Base-by-base conservation (phyloP, 2,888 invertebrate genomes). In the Standfussiana lucernea region DNA sequence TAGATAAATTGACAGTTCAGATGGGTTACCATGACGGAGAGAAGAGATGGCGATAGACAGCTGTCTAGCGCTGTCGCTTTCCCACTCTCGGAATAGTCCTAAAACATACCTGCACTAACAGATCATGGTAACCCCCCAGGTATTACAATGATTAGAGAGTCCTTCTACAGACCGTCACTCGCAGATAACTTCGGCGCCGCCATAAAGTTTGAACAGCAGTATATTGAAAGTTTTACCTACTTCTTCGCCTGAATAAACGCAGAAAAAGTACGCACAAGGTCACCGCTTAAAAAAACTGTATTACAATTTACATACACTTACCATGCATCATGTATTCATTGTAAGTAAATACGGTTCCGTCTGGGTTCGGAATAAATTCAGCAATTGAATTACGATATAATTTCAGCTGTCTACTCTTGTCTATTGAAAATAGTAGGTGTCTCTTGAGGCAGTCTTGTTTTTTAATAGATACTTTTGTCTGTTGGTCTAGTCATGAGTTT, bases 281-380 rank as follows among this genome's bases (percentile, higher is more conserved):
- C 67, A 71, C 21, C 40, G 40, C 35, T 40, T 32, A 61, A 77
- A 72, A 65, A 82, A 67, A 69, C 24, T 28, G 28, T 59, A 10
- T 50, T 11, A n/a, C 21, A 68, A 80, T 78, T 67, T 32, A 74
- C 40, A 56, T 56, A 56, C 21, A 53, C 42, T 59, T 66, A 21
- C 32, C 78, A 42, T 83, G 62, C 61, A 50, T 79, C 47, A 71
- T 71, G 40, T 50, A 45, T 64, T 64, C 47, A 84, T 68, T 84
- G 67, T 67, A 37, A 40, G 64, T 64, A n/a, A 79, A 56, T 71
- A 59, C 53, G 40, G 62, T 62, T 50, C 28, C n/a, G 79, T 50
- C 79, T 71, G 79, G 37, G 11, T 8, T 62, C 24, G 32, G 8
- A 47, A 32, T 56, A 21, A 35, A 78, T 61, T 40, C 21, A 68